Evolutionary conservation across 2,797 vertebrate species (phyloP).

Genomic region (Xenops minutus): DNA sequence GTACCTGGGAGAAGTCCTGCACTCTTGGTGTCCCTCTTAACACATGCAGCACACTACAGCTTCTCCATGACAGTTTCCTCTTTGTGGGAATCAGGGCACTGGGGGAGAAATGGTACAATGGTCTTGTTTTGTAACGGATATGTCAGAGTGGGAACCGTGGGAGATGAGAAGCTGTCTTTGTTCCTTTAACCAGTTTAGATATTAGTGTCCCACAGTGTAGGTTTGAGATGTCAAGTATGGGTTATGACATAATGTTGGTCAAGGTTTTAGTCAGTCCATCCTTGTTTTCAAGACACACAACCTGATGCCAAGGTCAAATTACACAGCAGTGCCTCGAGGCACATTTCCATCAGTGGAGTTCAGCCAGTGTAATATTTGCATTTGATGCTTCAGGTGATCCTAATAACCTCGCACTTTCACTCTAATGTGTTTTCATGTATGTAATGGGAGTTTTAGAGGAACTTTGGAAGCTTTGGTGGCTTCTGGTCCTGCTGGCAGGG

Average conservation of each 20-base stretch:
- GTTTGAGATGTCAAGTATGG: not conserved
- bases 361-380: not conserved
- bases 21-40: not conserved
- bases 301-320: not conserved
- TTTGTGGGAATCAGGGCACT: not conserved
- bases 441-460: not conserved
- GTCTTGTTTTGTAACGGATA: not conserved
- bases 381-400: not conserved
- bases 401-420: not conserved
- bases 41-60: accelerated
- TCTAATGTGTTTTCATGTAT: not conserved
- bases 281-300: not conserved
- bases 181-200: not conserved
- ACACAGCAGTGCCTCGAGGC: not conserved
- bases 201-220: not conserved
- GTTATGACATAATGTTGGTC: not conserved
- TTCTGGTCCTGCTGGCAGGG: not conserved
- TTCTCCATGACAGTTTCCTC: not conserved
- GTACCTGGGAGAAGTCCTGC: not conserved
- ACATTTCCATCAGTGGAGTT: not conserved
- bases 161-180: not conserved
- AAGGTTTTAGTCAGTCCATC: not conserved
- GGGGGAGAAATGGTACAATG: not conserved
- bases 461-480: not conserved
- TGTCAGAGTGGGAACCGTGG: not conserved